These are phyloP conservation scores for Hirtodrosophila alboralis DNA, from an alignment of 2,888 invertebrate species.

Conservation along the genomic window DNA sequence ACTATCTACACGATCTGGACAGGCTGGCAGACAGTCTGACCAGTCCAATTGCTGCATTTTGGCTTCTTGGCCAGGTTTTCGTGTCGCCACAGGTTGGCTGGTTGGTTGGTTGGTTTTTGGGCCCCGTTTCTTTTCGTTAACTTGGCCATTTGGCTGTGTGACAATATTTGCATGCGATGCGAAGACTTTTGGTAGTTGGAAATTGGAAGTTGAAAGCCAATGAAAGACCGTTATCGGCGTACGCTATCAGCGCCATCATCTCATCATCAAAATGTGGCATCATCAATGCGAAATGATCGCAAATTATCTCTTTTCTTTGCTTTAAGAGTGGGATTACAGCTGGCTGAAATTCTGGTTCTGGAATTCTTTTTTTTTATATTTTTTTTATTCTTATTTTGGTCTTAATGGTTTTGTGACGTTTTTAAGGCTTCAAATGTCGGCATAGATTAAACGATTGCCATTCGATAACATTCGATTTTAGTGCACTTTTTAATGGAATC, in stretches of 20 bases:
- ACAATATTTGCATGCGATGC: constrained; percentile 69
- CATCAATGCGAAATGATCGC: constrained; percentile 79
- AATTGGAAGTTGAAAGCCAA: neutral
- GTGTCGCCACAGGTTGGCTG: constrained; percentile 45
- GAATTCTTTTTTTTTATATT: constrained; percentile 11
- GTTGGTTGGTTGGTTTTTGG: constrained; percentile 32
- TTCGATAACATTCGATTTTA: constrained; percentile 45
- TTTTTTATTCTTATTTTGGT: constrained; percentile 6
- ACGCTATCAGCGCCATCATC: constrained; percentile 75
- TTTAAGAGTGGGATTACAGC: constrained; percentile 51
- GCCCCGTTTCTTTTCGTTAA: constrained; percentile 1
- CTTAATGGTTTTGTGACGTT: constrained; percentile 76
- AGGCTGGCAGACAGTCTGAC: constrained; percentile 44
- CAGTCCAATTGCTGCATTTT: constrained; percentile 56
- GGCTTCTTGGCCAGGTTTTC: constrained; percentile 52
- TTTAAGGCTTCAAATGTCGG: constrained; percentile 68
- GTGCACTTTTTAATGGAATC: constrained; percentile 22
- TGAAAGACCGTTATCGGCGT: constrained; percentile 59
- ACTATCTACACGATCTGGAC: constrained; percentile 79
- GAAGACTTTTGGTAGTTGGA: constrained; percentile 9
- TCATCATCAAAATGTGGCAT: constrained; percentile 76
- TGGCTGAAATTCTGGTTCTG: constrained; percentile 15
- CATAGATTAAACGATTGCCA: constrained; percentile 58
- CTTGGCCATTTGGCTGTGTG: constrained; percentile 19
- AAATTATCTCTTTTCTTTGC: constrained; percentile 78